Evolutionary conservation across 2,888 invertebrate species (phyloP).

Genomic region (Sympetrum striolatum): DNA sequence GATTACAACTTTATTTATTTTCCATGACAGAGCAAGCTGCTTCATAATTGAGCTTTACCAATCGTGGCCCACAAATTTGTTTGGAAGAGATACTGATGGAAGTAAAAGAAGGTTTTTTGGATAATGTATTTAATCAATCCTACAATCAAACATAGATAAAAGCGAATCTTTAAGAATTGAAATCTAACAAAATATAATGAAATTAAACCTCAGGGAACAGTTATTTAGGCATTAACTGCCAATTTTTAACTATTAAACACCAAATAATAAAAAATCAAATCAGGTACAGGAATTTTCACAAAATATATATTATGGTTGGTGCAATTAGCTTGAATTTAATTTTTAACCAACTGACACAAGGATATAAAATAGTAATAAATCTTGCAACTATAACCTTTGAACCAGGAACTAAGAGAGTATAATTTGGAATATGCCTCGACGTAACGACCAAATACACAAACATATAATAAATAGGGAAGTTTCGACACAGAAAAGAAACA

Average conservation of each 20-base stretch:
- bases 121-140: too few species aligned
- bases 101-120: too few species aligned
- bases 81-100: too few species aligned
- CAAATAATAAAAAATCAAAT: neutral
- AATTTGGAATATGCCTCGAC: neutral
- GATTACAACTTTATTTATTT: too few species aligned
- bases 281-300: neutral
- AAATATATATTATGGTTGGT: neutral
- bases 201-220: neutral
- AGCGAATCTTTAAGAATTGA: neutral
- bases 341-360: neutral
- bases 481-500: neutral
- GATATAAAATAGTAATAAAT: neutral
- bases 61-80: too few species aligned
- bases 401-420: neutral
- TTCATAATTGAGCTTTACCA: too few species aligned
- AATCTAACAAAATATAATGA: neutral
- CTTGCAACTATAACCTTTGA: neutral
- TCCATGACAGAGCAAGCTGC: too few species aligned
- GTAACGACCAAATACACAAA: too few species aligned
- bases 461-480: neutral
- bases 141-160: neutral
- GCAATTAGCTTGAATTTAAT: neutral
- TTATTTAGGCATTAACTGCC: neutral
- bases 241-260: neutral